Conservation (phyloP, 2,797 vertebrate genomes). For the Acanthurus lineatus region DNA sequence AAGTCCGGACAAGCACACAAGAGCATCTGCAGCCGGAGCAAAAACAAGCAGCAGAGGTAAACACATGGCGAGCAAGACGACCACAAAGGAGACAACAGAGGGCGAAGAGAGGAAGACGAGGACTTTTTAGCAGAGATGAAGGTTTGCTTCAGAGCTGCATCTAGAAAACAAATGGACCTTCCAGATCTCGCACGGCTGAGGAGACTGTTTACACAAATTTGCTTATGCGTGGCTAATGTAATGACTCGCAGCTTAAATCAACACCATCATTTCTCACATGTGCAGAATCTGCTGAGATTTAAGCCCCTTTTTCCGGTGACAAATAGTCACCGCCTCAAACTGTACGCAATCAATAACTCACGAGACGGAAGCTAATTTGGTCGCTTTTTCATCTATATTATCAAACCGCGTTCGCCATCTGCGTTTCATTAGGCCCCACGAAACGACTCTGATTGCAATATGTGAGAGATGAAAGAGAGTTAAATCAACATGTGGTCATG, state of each 20-base stretch:
- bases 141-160: constrained; percentile 18
- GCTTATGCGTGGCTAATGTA: constrained; percentile 41
- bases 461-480: constrained; percentile 51
- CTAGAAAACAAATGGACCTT: constrained; percentile 42
- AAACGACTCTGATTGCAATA: constrained; percentile 38
- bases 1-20: not conserved
- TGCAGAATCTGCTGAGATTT: constrained; percentile 48
- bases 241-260: constrained; percentile 44
- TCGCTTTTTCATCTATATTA: constrained; percentile 54
- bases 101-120: not conserved
- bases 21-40: not conserved
- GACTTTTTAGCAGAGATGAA: constrained; percentile 3
- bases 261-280: constrained; percentile 33
- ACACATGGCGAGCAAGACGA: constrained; percentile 3
- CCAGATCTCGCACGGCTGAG: not conserved
- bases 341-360: constrained; percentile 53
- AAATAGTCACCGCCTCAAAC: constrained; percentile 30
- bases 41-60: constrained; percentile 13
- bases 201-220: constrained; percentile 33
- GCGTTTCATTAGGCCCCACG: constrained; percentile 53
- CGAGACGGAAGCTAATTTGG: constrained; percentile 47
- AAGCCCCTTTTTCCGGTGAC: constrained; percentile 38
- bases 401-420: constrained; percentile 53
- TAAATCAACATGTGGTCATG: constrained; percentile 42
- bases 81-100: not conserved